Conservation (phyloP, 1,140 invertebrate species). For the Potamilus streckersoni region DNA sequence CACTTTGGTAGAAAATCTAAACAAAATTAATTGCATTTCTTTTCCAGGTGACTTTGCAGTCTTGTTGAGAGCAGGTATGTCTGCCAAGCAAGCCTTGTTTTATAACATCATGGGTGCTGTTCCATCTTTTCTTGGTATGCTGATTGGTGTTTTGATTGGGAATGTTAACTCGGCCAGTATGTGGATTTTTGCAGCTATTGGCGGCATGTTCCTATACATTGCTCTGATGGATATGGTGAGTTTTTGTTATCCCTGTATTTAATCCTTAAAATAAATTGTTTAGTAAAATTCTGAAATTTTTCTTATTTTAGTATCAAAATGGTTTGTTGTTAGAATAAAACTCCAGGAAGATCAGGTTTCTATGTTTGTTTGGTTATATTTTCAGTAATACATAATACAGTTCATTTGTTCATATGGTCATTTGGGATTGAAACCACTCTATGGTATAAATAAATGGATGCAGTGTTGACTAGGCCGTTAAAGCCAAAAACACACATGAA, state of each 20-base stretch:
- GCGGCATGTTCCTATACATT: conserved; percentile 95
- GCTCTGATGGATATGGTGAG: conserved; percentile 93
- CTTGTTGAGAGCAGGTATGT: conserved; percentile 91
- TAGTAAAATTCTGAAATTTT: no score
- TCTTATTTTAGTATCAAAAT: no score
- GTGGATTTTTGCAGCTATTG: conserved; percentile 91
- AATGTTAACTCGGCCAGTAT: conserved; percentile 80
- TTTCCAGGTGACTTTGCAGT: conserved; percentile 91
- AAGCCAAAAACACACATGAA: no score
- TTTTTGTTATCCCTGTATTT: background rate
- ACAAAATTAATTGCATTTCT: background rate
- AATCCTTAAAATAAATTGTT: no score
- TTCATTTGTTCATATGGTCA: no score
- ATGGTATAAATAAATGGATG: no score
- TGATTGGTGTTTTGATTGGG: conserved; percentile 84
- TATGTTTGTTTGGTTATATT: no score
- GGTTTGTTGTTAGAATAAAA: no score
- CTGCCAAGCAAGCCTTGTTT: conserved; percentile 82
- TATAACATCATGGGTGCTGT: conserved; percentile 91
- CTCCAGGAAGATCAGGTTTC: no score
- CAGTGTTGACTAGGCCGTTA: no score
- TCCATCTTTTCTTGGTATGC: conserved; percentile 88
- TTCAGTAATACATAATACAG: no score
- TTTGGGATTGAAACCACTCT: no score
- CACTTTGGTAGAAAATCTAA: background rate